Percentiles rank a stretch among this genome's conserved stretches.
phyloP scores from a whole-genome alignment of 2,113 vertebrate genomes.

The Syrrhaptes paradoxus region DNA sequence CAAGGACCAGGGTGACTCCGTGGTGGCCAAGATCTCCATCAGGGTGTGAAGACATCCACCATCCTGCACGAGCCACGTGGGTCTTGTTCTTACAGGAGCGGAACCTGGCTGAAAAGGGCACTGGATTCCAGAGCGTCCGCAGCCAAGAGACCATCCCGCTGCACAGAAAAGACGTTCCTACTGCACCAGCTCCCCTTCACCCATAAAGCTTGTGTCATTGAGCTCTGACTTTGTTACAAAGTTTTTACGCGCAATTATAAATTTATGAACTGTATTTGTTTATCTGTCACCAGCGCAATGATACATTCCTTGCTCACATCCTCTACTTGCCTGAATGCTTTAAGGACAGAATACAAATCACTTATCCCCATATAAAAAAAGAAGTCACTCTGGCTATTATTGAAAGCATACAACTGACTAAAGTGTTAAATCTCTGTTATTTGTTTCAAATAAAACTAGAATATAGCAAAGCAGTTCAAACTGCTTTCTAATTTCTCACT shows the following conservation, averaged over 20 bases:
- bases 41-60: not conserved
- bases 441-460: not conserved
- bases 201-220: not conserved
- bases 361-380: not conserved
- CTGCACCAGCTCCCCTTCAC: not conserved
- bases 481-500: not conserved
- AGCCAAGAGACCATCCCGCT: not conserved
- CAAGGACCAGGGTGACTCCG: not conserved
- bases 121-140: no score
- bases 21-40: no score
- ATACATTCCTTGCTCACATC: not conserved
- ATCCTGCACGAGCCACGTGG: rapidly evolving
- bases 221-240: not conserved
- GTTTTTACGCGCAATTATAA: not conserved
- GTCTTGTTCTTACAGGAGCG: not conserved
- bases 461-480: not conserved
- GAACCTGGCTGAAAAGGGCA: not conserved
- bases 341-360: not conserved
- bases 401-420: not conserved
- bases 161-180: not conserved
- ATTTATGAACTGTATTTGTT: not conserved
- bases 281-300: not conserved
- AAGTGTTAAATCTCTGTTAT: not conserved
- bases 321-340: not conserved
- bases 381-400: not conserved